Evolutionary conservation across 2,797 vertebrate species (phyloP), one percentile per base, ranked within the genome.

Genomic region (Lithobates pipiens): DNA sequence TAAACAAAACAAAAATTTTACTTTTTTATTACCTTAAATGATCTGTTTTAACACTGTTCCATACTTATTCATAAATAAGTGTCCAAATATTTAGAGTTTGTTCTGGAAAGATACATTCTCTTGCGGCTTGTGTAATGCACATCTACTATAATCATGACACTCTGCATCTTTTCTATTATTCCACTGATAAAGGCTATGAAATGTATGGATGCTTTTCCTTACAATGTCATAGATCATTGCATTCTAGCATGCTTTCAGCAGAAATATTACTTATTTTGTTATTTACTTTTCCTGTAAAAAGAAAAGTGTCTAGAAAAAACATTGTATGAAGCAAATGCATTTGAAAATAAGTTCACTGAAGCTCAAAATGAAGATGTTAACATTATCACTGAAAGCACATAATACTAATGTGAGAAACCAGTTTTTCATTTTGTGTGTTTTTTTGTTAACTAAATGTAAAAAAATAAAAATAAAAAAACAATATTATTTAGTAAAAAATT

Each of bases 161-260:
- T 21, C 68, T 72, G 23, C 29, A 57, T 21, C 25, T 54, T 80
- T 80, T 71, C 44, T 54, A 71, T 80, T 80, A 80, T 70, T 80
- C 34, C 13, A 29, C 42, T 32, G 21, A 61, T 57, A 71, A 79
- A 50, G 27, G 39, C 39, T 68, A 21, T 68, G 9, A 36, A 72
- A 71, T 71, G 57, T 72, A 29, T 80, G 44, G 77, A 70, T 61
- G 13, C 18, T 5, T 61, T 76, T 21, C 29, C 36, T 3, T 23
- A 36, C 50, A 57, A 57, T 70, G 67, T 70, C 34, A 23, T 79
- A 79, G 36, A 42, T 69, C 77, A 80, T 32, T 50, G 65, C 27
- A 21, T 54, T 80, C 27, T 46, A 80, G 50, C 67, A 70, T 27
- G 46, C 4, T 71, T 70, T 29, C 16, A 50, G 6, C 23, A 80